These are phyloP conservation scores for Acrossocheilus fasciatus DNA, from an alignment of 2,797 vertebrate genomes.

Conservation along the genomic window DNA sequence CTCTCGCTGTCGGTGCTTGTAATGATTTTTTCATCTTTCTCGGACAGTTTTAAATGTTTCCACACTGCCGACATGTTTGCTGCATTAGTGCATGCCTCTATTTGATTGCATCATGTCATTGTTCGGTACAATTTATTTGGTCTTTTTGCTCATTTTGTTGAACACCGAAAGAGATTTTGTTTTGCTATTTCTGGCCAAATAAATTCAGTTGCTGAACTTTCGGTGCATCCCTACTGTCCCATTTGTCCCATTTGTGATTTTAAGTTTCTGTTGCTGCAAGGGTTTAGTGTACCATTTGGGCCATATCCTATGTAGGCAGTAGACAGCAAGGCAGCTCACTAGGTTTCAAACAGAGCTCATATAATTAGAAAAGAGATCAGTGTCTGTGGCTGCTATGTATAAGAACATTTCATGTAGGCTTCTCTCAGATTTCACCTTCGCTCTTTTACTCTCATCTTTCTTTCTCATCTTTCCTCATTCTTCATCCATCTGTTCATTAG, in stretches of 20 bases:
- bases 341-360: neutral
- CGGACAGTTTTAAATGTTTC: too few relatives aligned
- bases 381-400: neutral
- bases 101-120: too few relatives aligned
- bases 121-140: too few relatives aligned
- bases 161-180: too few relatives aligned
- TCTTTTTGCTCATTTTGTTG: too few relatives aligned
- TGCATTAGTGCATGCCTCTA: too few relatives aligned
- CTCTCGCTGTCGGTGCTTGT: too few relatives aligned
- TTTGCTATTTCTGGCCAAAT: neutral
- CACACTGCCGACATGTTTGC: too few relatives aligned
- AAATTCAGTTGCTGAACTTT: neutral
- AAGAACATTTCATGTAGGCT: conserved; percentile 6
- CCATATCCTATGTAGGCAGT: neutral
- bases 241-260: neutral
- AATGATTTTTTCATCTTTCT: too few relatives aligned
- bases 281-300: neutral
- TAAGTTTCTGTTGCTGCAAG: neutral
- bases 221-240: neutral
- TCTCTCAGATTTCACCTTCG: conserved; percentile 37
- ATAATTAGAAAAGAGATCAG: conserved; percentile 7
- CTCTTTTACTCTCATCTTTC: conserved; percentile 32
- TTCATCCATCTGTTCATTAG: conserved; percentile 25
- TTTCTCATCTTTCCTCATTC: conserved; percentile 31
- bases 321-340: neutral